Base-by-base conservation (phyloP, 2,113 vertebrate genomes). In the Cebidichthys violaceus region DNA sequence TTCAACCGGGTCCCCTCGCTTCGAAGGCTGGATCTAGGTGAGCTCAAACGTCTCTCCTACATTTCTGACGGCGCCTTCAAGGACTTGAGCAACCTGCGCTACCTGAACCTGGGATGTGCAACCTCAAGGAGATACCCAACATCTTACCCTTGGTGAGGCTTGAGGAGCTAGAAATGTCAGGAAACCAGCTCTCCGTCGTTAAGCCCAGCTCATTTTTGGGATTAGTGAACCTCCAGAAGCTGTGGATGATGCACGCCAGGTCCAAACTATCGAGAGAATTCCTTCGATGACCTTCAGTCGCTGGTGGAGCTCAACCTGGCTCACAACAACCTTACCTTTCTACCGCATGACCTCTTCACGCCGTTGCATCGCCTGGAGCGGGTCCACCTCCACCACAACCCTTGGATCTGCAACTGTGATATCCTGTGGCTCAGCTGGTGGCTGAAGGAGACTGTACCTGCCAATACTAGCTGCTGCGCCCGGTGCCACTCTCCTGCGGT, bases 171-270 rank as follows among this genome's bases (percentile, higher is more conserved):
- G 95, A 96, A 86, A 95, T 96, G 94, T 96, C 95, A 13, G 95
- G 95, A 39, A 96, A 96, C 80, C 95, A 95, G 88, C 90, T 96
- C 67, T 67, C 94, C 1, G 76, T 95, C 39, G 61, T 96, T 61
- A 95, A 94, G 76, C 95, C 94, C 33, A 94, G 93, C 76, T 90
- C 94, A 1, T 96, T 96, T 68, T 92, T 92, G 35, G 95, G 95
- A 31, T 85, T 96, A 45, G 84, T 76, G 29, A 95, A 95, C 83
- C 97, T 99, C 87, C 98, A 99, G 90, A 99, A 99, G 95, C 92
- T 99, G 90, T 99, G 98, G 98, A 98, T 99, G 96, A 99, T 99
- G 95, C 95, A 96, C 29, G 92, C 94, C 95, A 95, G 83, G 92
- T 96, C 88, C 95, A 96, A 81, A 93, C 90, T 9, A 95, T 96